Conservation (phyloP, 2,797 vertebrate genomes). For the Manis javanica region DNA sequence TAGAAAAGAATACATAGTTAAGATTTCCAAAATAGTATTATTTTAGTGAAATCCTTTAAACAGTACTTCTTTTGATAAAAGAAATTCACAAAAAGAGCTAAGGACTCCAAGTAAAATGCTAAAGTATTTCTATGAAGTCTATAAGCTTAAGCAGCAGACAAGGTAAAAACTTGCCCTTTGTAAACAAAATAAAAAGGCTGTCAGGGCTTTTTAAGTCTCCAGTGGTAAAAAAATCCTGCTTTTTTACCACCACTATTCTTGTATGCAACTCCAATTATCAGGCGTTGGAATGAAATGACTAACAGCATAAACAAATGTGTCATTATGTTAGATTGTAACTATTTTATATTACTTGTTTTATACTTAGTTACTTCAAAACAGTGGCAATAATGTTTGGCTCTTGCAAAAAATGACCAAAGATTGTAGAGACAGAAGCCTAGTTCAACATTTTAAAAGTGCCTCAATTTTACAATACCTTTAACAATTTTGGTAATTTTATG, state of each 20-base stretch:
- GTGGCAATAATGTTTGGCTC: not conserved
- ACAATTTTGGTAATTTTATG: slow-evolving; percentile 15
- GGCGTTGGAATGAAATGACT: not conserved
- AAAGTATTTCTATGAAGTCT: slow-evolving; percentile 5
- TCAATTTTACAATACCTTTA: slow-evolving; percentile 32
- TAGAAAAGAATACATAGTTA: not conserved
- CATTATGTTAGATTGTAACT: not conserved
- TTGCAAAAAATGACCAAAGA: not conserved
- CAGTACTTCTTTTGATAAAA: slow-evolving; percentile 41
- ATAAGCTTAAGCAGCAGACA: not conserved
- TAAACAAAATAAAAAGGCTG: not conserved
- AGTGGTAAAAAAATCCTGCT: not conserved
- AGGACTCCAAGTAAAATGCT: not conserved
- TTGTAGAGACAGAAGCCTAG: not conserved
- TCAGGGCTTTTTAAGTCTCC: not conserved
- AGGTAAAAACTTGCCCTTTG: not conserved
- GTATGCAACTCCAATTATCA: not conserved
- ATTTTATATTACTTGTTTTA: slow-evolving; percentile 38
- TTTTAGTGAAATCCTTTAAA: slow-evolving; percentile 39
- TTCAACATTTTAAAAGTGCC: slow-evolving; percentile 21
- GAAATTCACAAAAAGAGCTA: slow-evolving; percentile 8
- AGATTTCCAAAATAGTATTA: slow-evolving; percentile 49
- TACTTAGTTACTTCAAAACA: slow-evolving; percentile 16
- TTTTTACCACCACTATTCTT: not conserved
- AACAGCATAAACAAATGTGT: not conserved